Evolutionary conservation across 2,888 invertebrate genomes (phyloP), one percentile per base, ranked within the genome.

Genomic region (Polymixis flavicincta): DNA sequence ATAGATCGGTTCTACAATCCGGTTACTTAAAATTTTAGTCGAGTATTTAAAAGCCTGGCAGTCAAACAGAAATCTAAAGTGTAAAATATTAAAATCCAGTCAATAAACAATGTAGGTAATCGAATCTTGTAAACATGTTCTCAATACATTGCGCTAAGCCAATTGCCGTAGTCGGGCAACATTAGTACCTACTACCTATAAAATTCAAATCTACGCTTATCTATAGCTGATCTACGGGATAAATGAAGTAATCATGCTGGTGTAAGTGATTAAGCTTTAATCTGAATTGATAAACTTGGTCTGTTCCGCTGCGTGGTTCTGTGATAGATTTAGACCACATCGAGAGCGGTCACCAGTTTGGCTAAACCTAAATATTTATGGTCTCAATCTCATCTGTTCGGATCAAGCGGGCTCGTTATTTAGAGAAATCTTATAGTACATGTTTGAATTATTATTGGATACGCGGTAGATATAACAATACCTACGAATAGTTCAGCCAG

Each of bases 251-350:
- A 87, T 86, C 69, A 78, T 45, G 54, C 48, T 42, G 74, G 71
- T 83, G 65, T 72, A 63, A 75, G 71, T 80, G 76, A 87, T 86
- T 83, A 76, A 74, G 66, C 74, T 77, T 78, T 86, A 79, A 83
- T 83, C 75, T 67, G 71, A 67, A 74, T 83, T 74, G 77, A 79
- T 81, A 76, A 79, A 69, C 72, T 75, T 64, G 68, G 54, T 74
- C 45, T 57, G 48, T 72, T 55, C 64, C 50, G 67, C 67, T n/a
- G 61, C 11, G 67, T 64, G n/a, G 59, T 61, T 67, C 32, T 71
- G n/a, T 45, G 48, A 66, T 71, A 66, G 63, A 57, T 61, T 42
- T 37, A 17, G 70, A 75, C 68, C 52, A 72, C 50, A 64, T 74
- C 25, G 50, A 50, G 19, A 69, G 17, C 66, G 63, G 37, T 68